Evolutionary conservation across 2,888 invertebrate species (phyloP), one percentile per base, ranked within the genome.

Genomic region (Nysson spinosus): DNA sequence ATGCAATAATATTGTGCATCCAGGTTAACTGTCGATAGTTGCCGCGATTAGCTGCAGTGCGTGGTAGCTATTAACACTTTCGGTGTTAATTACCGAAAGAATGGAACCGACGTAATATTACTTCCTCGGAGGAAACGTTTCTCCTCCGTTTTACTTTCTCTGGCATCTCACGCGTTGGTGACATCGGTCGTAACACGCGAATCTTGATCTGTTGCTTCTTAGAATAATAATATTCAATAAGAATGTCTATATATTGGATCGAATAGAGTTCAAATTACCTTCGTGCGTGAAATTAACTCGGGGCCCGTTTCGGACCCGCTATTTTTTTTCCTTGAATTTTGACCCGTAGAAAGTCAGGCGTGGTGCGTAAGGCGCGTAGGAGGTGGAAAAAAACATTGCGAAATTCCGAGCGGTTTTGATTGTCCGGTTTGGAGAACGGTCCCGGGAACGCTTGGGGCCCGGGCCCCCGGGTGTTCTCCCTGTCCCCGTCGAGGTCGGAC

Each of bases 101-200:
- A n/a, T 28, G 34, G 35, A 20, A 26, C 20, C 16, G 7, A 6
- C 43, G 51, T 51, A 51, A 57, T 37, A 12, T n/a, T n/a, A n/a
- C n/a, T n/a, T n/a, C n/a, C 24, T 9, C 11, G 40, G 49, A 19
- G 42, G 20, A 20, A n/a, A 42, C 51, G 52, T 58, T 58, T 58
- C 52, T 52, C 57, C 11, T 28, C 22, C 20, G 20, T 35, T 37
- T 43, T 20, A 57, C 51, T 57, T 51, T 51, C 57, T 58, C 37
- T 22, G 9, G n/a, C 22, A 40, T 43, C 35, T 43, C 34, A 22
- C 9, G 24, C 17, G 30, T 37, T 17, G n/a, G n/a, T n/a, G 56
- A 57, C 51, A 26, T 57, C 50, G 50, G 32, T 42, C 50, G 14
- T 24, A 32, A 24, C n/a, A n/a, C 40, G 24, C 22, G 32, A 50